Base-by-base conservation (phyloP, 2,113 vertebrate genomes). In the Bubo blakistoni region DNA sequence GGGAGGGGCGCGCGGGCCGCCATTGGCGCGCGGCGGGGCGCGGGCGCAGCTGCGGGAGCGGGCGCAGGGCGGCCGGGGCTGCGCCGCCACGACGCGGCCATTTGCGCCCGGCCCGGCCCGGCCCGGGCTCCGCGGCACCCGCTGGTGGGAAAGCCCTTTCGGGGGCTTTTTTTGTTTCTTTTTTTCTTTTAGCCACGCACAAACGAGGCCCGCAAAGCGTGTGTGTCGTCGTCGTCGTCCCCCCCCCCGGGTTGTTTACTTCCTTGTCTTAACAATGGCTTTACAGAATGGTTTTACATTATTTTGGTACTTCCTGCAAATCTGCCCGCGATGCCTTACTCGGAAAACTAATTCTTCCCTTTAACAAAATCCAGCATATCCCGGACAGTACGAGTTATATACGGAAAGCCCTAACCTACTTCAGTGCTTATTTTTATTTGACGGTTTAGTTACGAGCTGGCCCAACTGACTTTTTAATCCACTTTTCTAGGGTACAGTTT, bases 11-110 rank as follows among this genome's bases (percentile, higher is more conserved):
- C 49, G 73, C 67, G 34, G 62, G 49, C 63, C 69, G 67, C 96
- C 82, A 97, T 98, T 98, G 97, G 98, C 90, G 85, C 92, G 78
- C 85, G 85, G 83, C 88, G 65, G 96, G 95, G 94, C 92, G 89
- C 86, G 30, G 52, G 87, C 94, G 44, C 44, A 46, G 44, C 44
- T 46, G 46, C 46, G 42, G 42, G 42, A 42, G 96, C 93, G 76
- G 85, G 59, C 84, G 36, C 71, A 49, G 84, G 82, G 87, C 69
- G 91, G 87, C 96, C 81, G 90, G 96, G 95, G 59, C 80, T 69
- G 92, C 90, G 91, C 52, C 65, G 92, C 90, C 97, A 54, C 95
- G 91, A 76, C 79, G 90, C 79, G 81, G 96, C 90, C 95, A 54
- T 95, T 73, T 94, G 74, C 89, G 76, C n/a, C 55, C 49, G 79